Evolutionary conservation across 2,113 vertebrate species (phyloP), one percentile per base, ranked within the genome.

Genomic region (Cochlearius cochlearius): DNA sequence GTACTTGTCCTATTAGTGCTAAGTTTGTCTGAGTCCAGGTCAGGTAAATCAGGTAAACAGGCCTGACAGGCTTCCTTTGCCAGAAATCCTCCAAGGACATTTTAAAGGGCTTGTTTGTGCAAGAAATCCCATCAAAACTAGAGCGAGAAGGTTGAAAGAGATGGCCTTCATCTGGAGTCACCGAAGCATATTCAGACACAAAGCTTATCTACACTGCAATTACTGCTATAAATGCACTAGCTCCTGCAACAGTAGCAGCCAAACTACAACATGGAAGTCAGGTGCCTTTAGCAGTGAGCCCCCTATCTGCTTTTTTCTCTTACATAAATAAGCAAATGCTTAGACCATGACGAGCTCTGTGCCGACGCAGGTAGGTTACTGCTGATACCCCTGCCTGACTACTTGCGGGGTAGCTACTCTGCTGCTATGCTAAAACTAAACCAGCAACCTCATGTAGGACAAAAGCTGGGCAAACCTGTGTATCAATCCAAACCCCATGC

Each of bases 321-420:
- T 58, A 20, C 8, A 29, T 7, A 53, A 88, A 62, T 36, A 88
- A 67, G 27, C 19, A 59, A 67, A 52, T 11, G 29, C 15, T 76
- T 36, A 55, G 53, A 41, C 20, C 30, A 11, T 0, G 0, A 12
- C 1, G 2, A 82, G 64, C 29, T 55, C 53, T 39, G 11, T 39
- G 34, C 47, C 36, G 47, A 47, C 41, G 52, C 30, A 32, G 26
- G 34, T 5, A 47, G 39, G 27, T 60, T 50, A 38, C 25, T 50
- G 29, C 41, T 66, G 16, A 15, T 16, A 29, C 11, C 25, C 29
- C 10, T 38, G n/a, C 8, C 45, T 29, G 32, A 53, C 34, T 43
- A 4, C 38, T 55, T 85, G 45, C 29, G 66, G 43, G 9, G 13
- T 15, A 52, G 12, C 29, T 67, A 47, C 82, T 45, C 62, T 59